phyloP scores from a whole-genome alignment of 2,888 invertebrate species.

The Psococerastis gibbosa region DNA sequence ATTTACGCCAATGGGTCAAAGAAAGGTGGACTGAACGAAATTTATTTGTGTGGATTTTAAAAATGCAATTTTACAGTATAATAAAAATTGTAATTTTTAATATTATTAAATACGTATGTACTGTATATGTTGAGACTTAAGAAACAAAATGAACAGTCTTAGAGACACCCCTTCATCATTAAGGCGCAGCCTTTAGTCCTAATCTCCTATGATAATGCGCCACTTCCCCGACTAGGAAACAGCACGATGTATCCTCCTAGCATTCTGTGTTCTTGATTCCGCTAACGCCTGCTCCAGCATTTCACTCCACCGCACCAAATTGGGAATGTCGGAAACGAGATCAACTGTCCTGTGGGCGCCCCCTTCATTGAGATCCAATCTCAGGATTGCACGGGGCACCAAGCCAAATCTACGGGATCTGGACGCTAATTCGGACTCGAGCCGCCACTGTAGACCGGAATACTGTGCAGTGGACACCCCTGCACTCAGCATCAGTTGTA shows the following conservation, averaged over 20 bases:
- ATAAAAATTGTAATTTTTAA: too few species aligned
- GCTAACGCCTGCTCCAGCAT: not conserved
- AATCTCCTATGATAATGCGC: too few species aligned
- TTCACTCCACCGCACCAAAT: not conserved
- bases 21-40: too few species aligned
- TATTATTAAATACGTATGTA: too few species aligned
- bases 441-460: not conserved
- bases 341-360: not conserved
- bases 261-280: not conserved
- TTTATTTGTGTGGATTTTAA: too few species aligned
- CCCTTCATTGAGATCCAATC: conserved; percentile 1
- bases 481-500: too few species aligned
- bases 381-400: not conserved
- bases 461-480: not conserved
- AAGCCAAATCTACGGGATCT: not conserved
- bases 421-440: not conserved
- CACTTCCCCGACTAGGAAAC: not conserved
- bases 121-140: too few species aligned
- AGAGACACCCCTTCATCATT: too few species aligned
- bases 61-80: too few species aligned
- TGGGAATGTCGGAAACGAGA: conserved; percentile 3
- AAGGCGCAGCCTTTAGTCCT: too few species aligned
- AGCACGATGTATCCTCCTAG: not conserved
- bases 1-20: too few species aligned
- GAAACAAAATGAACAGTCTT: too few species aligned